Conservation (phyloP, 1,140 invertebrate genomes). For the Bursaphelenchus mucronatus region DNA sequence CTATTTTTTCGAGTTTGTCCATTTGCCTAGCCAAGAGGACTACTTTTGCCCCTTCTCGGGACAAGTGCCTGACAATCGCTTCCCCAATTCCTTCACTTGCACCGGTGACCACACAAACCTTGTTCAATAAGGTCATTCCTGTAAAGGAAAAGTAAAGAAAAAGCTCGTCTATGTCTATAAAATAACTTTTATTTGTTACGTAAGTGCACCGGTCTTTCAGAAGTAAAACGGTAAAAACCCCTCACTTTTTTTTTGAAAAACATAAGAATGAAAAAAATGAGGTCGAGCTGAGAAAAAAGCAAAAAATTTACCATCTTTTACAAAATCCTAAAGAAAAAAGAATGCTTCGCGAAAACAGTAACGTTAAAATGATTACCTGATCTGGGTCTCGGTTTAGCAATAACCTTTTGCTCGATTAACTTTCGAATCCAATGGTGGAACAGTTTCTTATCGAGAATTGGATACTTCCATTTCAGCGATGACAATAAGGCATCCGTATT, state of each 20-base stretch:
- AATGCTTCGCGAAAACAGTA: background rate
- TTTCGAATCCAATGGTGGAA: conserved; percentile 40
- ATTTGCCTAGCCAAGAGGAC: conserved; percentile 44
- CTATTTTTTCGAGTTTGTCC: conserved; percentile 29
- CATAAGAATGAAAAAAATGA: no score
- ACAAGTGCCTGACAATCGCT: conserved; percentile 42
- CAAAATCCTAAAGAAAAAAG: no score
- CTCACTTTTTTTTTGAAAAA: no score
- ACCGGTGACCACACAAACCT: conserved; percentile 51
- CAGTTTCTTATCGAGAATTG: conserved; percentile 40
- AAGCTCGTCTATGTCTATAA: background rate
- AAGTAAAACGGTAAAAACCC: no score
- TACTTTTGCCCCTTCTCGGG: conserved; percentile 47
- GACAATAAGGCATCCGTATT: conserved; percentile 50
- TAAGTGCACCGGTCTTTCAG: no score
- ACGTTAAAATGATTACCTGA: conserved; percentile 1
- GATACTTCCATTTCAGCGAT: conserved; percentile 36
- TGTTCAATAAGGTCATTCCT: conserved; percentile 39
- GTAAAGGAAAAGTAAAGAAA: conserved; percentile 8
- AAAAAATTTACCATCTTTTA: no score
- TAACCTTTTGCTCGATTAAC: conserved; percentile 37
- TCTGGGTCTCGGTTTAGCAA: conserved; percentile 23
- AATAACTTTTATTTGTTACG: conserved; percentile 1
- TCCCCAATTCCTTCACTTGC: conserved; percentile 54
- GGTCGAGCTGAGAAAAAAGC: no score